phyloP scores from a whole-genome alignment of 2,113 vertebrate genomes.

The Etheostoma spectabile region DNA sequence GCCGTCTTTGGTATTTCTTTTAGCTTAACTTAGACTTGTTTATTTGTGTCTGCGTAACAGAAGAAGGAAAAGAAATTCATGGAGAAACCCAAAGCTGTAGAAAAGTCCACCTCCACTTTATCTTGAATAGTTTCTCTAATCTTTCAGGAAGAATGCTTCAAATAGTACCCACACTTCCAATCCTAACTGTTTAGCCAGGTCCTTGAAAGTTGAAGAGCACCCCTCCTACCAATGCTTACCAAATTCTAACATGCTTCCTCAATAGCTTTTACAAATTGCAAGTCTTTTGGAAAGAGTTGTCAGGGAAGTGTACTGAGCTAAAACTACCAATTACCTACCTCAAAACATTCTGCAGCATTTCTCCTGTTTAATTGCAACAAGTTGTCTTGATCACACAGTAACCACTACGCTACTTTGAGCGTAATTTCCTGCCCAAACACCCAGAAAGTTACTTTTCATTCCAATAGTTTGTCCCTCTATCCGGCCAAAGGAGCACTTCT shows the following conservation, averaged over 20 bases:
- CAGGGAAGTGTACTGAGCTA: not conserved
- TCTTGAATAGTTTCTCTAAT: not conserved
- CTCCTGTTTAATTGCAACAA: not conserved
- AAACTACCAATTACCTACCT: constrained; percentile 51
- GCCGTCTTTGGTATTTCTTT: not conserved
- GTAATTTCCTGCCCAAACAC: not conserved
- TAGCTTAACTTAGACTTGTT: not conserved
- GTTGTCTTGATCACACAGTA: not conserved
- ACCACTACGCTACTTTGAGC: not conserved
- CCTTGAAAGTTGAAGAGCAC: not conserved
- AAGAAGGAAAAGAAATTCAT: not conserved
- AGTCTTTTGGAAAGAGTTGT: not conserved
- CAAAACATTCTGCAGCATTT: not conserved
- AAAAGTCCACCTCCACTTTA: not conserved
- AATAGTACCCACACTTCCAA: not conserved
- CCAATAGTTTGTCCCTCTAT: too few relatives aligned
- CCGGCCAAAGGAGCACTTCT: too few relatives aligned
- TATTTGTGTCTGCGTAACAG: not conserved
- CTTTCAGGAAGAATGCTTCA: not conserved
- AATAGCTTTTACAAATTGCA: not conserved
- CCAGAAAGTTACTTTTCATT: too few relatives aligned
- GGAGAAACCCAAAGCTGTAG: not conserved
- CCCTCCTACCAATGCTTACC: not conserved
- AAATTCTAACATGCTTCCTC: not conserved
- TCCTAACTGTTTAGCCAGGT: not conserved